Evolutionary conservation across 1,140 invertebrate genomes (phyloP), one percentile per base, ranked within the genome.

Genomic region (Drosophila pallidifrons): DNA sequence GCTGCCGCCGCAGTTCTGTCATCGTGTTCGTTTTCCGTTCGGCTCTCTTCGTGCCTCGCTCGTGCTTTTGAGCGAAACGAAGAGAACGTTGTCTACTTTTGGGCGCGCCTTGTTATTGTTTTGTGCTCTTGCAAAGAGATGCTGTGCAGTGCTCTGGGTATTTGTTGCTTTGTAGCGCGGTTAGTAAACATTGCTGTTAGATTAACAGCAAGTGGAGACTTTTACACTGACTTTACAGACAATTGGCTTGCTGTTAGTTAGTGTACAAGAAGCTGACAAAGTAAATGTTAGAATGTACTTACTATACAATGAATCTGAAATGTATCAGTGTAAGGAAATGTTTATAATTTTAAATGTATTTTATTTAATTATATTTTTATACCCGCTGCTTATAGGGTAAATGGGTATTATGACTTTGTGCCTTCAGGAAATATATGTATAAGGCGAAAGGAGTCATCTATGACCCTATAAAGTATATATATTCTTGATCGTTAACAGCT

Each of bases 101-200:
- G 83, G 83, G 77, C 70, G 85, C 83, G 83, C 74, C 78, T 74
- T 47, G 13, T 43, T 38, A 49, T 28, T 49, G 45, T 63, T 67
- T 43, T 30, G 38, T 5, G 16, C 55, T 60, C 32, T 41, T 5
- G 35, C 6, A n/a, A 38, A 71, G 38, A 64, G 66, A 51, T 32
- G 15, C 35, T 30, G 49, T 55, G 6, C 49, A 64, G 11, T 1
- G 59, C 28, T 67, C 45, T 30, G 30, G 32, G 10, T n/a, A 20
- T 47, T 76, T 88, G 83, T 81, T 11, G 85, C 77, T 58, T 75
- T 88, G 83, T 88, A 4, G 83, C 60, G 16, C 71, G 85, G 78
- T 89, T 63, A 57, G 6, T 0, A 3, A 38, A 6, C 20, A 32
- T 7, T 3, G 2, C 49, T 78, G 57, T 70, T 49, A 25, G n/a